phyloP scores from a whole-genome alignment of 1,140 invertebrate genomes.

The Lutraria rhynchaena region DNA sequence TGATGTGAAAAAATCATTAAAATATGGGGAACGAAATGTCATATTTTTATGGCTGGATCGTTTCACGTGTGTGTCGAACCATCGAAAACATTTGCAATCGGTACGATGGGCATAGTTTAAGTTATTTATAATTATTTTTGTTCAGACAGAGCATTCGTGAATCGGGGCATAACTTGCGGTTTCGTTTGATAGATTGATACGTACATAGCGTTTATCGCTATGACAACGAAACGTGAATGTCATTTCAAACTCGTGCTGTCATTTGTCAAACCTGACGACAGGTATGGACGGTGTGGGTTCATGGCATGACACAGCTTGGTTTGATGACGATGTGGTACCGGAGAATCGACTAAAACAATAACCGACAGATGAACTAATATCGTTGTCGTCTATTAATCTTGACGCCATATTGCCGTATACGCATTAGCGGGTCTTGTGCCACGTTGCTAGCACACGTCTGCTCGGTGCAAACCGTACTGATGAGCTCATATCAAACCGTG shows the following conservation, averaged over 20 bases:
- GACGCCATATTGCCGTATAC: too few relatives aligned
- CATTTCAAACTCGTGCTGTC: slow-evolving; percentile 48
- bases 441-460: too few relatives aligned
- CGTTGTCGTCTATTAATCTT: too few relatives aligned
- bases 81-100: slow-evolving; percentile 11
- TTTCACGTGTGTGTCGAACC: slow-evolving; percentile 7
- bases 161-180: slow-evolving; percentile 36
- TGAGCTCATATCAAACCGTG: too few relatives aligned
- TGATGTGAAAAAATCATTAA: slow-evolving; percentile 10
- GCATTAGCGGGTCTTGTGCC: too few relatives aligned
- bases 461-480: too few relatives aligned
- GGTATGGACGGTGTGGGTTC: not conserved
- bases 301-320: slow-evolving; percentile 23
- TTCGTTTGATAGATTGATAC: slow-evolving; percentile 43
- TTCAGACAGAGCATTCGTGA: slow-evolving; percentile 18
- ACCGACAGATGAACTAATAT: too few relatives aligned
- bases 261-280: slow-evolving; percentile 50
- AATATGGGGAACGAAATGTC: slow-evolving; percentile 21
- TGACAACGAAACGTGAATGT: slow-evolving; percentile 52
- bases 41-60: slow-evolving; percentile 22
- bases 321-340: slow-evolving; percentile 4
- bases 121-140: slow-evolving; percentile 31
- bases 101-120: not conserved
- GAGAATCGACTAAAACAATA: slow-evolving; percentile 6
- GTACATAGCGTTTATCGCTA: slow-evolving; percentile 42